These are phyloP conservation scores for Dendrocopos noguchii DNA, from an alignment of 2,113 vertebrate genomes.

Conservation along the genomic window DNA sequence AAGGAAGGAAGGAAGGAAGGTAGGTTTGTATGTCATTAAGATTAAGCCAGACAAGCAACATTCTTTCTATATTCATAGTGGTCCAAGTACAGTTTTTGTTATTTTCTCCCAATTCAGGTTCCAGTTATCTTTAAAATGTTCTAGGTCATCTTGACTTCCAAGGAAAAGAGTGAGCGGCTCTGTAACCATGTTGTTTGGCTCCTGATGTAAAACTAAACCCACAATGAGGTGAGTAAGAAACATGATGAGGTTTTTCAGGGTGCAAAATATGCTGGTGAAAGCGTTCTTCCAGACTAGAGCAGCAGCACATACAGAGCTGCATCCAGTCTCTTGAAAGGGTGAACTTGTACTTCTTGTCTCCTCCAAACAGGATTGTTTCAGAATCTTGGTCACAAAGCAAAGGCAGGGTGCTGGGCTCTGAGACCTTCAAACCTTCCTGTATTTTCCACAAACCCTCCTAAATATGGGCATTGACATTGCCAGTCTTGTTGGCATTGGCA, in stretches of 20 bases:
- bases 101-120: not conserved
- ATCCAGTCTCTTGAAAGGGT: not conserved
- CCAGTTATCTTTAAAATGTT: not conserved
- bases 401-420: not conserved
- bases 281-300: not conserved
- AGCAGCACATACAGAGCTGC: not conserved
- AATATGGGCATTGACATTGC: not conserved
- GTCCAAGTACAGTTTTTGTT: not conserved
- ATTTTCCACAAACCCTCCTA: not conserved
- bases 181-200: not conserved
- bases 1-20: too few species aligned
- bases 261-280: not conserved
- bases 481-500: not conserved
- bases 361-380: not conserved
- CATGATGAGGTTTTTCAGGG: not conserved
- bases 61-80: not conserved
- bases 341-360: not conserved
- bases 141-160: not conserved
- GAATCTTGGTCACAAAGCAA: not conserved
- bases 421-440: not conserved
- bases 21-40: not conserved
- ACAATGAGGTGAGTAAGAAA: not conserved
- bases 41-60: not conserved
- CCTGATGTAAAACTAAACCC: not conserved
- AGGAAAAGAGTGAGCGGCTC: not conserved